Conservation (phyloP, 92 coral and sea anemone species). For the Porites rus region DNA sequence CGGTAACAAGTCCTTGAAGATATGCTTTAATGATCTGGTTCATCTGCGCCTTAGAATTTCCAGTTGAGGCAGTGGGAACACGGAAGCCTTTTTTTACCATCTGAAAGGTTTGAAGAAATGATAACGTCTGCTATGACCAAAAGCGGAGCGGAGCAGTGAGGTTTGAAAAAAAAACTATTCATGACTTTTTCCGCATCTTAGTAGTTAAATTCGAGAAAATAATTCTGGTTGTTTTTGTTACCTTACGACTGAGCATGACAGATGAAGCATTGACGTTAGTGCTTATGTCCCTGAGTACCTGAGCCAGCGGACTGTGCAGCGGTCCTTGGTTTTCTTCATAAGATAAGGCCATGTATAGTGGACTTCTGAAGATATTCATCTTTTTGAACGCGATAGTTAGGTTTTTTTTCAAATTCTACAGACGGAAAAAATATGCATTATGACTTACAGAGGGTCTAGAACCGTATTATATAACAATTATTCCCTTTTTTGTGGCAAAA, state of each 20-base stretch:
- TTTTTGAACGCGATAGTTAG: conserved; percentile 7
- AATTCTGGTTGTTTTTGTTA: neutral
- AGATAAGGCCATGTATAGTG: conserved; percentile 36
- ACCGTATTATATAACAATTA: too few relatives aligned
- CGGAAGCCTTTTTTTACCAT: neutral
- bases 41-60: conserved; percentile 16
- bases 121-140: neutral
- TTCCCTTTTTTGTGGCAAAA: too few relatives aligned
- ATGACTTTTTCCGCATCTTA: too few relatives aligned
- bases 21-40: conserved; percentile 17
- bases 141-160: neutral
- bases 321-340: conserved; percentile 25
- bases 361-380: conserved; percentile 10
- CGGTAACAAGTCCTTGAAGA: conserved; percentile 28
- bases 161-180: too few relatives aligned
- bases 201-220: neutral
- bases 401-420: conserved; percentile 5
- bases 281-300: conserved; percentile 8
- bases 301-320: conserved; percentile 13
- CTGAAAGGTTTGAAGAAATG: neutral
- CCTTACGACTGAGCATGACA: neutral
- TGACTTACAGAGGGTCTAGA: neutral
- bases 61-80: neutral
- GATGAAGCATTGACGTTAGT: conserved; percentile 15
- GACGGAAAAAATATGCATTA: neutral